A percentile compares a stretch with the other conserved stretches of the same genome.
phyloP scores from a whole-genome alignment of 2,113 vertebrate species.

The Suricata suricatta region DNA sequence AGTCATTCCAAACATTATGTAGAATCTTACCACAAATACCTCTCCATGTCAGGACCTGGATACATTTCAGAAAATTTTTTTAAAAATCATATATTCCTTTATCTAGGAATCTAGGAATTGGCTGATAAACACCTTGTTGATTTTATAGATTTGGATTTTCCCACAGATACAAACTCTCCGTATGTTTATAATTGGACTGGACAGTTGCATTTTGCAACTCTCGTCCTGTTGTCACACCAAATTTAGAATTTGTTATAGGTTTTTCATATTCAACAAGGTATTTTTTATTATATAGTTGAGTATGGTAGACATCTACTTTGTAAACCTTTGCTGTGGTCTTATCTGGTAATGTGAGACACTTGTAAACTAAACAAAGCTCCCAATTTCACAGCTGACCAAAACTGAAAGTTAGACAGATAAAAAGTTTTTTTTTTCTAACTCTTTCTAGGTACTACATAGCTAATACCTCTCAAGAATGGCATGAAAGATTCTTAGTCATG shows the following conservation, averaged over 20 bases:
- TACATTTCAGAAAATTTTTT: neutral
- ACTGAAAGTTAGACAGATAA: neutral
- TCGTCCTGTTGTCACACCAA: neutral
- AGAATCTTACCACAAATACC: neutral
- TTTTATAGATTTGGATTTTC: neutral
- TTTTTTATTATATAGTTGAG: neutral
- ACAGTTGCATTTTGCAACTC: neutral
- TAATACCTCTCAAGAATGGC: neutral
- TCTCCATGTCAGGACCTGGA: neutral
- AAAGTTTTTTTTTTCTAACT: neutral
- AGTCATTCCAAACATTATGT: neutral
- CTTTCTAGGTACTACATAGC: neutral
- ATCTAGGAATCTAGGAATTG: neutral
- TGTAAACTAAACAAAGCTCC: neutral
- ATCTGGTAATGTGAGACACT: neutral
- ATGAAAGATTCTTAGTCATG: neutral
- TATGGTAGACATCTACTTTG: neutral
- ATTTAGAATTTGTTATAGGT: neutral
- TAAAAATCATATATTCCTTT: too few relatives aligned
- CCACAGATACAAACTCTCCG: neutral
- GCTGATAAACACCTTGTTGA: neutral
- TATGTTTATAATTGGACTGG: neutral
- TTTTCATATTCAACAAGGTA: neutral
- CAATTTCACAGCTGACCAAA: neutral
- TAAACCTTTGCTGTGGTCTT: neutral